phyloP scores from a whole-genome alignment of 2,113 vertebrate species.

The Fregetta grallaria region DNA sequence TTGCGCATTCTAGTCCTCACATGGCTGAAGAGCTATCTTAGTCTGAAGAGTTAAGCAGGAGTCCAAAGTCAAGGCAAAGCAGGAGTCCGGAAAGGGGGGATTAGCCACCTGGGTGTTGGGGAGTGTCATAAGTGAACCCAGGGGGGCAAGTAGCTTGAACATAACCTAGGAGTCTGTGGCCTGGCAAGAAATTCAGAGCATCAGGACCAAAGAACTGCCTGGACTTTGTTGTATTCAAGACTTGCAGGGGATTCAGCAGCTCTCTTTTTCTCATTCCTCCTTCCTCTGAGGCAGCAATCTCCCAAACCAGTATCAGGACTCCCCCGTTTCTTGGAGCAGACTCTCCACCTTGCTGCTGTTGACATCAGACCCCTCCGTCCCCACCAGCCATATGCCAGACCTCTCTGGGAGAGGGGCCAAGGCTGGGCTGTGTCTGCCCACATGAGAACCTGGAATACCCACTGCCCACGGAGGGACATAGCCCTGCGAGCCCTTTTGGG shows the following conservation, averaged over 20 bases:
- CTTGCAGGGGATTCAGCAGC: background rate
- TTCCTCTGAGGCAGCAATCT: background rate
- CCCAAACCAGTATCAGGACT: background rate
- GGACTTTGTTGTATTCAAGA: background rate
- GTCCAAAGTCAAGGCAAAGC: background rate
- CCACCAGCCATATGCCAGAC: background rate
- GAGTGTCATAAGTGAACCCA: background rate
- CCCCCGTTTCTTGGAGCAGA: background rate
- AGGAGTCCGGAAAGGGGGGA: background rate
- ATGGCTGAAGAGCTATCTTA: background rate
- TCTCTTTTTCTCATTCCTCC: background rate
- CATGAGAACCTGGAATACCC: fast-evolving
- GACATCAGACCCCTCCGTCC: background rate
- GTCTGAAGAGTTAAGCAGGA: background rate
- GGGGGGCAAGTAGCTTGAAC: background rate
- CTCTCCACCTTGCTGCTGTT: background rate
- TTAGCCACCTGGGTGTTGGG: background rate
- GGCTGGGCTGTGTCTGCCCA: background rate
- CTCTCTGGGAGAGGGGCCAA: fast-evolving
- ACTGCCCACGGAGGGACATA: background rate
- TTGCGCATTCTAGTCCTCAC: background rate
- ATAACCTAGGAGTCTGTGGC: background rate
- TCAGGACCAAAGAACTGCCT: background rate
- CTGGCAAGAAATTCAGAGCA: background rate
- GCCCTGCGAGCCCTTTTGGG: background rate